Base-by-base conservation (phyloP, 2,113 vertebrate species). In the Sakesphorus luctuosus region DNA sequence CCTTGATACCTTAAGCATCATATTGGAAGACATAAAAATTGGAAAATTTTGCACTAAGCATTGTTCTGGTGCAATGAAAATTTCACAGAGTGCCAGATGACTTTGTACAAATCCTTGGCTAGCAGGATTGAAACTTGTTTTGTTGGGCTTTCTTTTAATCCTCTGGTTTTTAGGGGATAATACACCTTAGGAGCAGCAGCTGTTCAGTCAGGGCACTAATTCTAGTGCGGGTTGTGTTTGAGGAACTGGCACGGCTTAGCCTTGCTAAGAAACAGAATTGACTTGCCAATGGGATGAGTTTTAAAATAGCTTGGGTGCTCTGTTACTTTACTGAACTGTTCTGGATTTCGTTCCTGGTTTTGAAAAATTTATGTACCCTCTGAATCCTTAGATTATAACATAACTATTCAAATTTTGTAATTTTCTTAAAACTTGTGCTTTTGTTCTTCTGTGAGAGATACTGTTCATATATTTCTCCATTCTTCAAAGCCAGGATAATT, bases 401-500 rank as follows among this genome's bases (percentile, higher is more conserved):
- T 52, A 49, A 38, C 28, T 63, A 10, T 85, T 8, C 10, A 65
- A 62, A 29, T 67, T 33, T 0, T 44, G 20, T 67, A 3, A 3
- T 38, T 66, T 88, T 83, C n/a, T 53, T 26, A 40, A 69, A 80
- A 20, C 3, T 0, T 13, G 12, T 23, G 20, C 4, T 50, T 53
- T 62, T 61, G 3, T 7, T 49, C 8, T 55, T 72, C 15, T 4
- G 3, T 33, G 35, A 67, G 59, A 90, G 55, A 20, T 55, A 18
- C 6, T 63, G 53, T 55, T 92, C 74, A 89, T 49, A 1, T 59
- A 21, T 86, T 91, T 91, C 28, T 90, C 21, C 12, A 2, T 94
- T 94, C 63, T 93, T 85, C 91, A 95, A 96, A 96, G 96, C 59
- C 95, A 96, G 94, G 95, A 85, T 97, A 95, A 49, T 49, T 63